These are phyloP conservation scores for Scaptomyza parva DNA, from an alignment of 2,888 invertebrate genomes.

Conservation along the genomic window DNA sequence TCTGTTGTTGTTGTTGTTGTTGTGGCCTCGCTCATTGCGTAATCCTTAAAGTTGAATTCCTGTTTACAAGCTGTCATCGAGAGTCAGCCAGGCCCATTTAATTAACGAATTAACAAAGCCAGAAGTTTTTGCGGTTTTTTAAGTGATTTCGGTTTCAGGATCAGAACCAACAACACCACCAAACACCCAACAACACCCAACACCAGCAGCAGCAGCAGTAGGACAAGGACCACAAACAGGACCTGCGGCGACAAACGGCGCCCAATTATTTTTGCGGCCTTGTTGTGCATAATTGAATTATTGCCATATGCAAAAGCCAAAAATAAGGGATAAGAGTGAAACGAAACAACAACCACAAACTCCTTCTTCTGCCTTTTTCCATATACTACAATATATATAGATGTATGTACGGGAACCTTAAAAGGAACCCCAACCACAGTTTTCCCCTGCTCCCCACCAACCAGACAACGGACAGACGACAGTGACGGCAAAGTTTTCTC, in stretches of 20 bases:
- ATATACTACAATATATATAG: background rate
- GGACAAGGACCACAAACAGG: slow-evolving; percentile 3
- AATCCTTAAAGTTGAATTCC: slow-evolving; percentile 74
- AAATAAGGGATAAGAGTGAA: slow-evolving; percentile 42
- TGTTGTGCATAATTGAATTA: slow-evolving; percentile 80
- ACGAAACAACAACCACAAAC: slow-evolving; percentile 5
- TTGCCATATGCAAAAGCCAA: slow-evolving; percentile 77
- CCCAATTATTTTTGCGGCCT: slow-evolving; percentile 74
- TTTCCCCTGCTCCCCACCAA: background rate
- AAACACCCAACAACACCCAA: slow-evolving; percentile 9
- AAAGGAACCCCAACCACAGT: background rate
- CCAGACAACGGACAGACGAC: slow-evolving; percentile 22
- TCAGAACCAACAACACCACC: slow-evolving; percentile 4
- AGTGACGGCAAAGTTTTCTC: slow-evolving; percentile 67
- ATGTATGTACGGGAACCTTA: background rate
- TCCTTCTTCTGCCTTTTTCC: no score
- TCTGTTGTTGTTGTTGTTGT: slow-evolving; percentile 25
- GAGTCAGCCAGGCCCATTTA: slow-evolving; percentile 70
- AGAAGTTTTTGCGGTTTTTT: slow-evolving; percentile 73
- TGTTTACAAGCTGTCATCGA: slow-evolving; percentile 73
- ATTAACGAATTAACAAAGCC: slow-evolving; percentile 80
- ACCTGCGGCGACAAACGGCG: slow-evolving; percentile 37
- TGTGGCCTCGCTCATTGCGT: slow-evolving; percentile 60
- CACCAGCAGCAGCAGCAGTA: background rate
- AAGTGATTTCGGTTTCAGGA: slow-evolving; percentile 63